Evolutionary conservation across 2,888 invertebrate species (phyloP).

Genomic region (Digitonthophagus gazella): DNA sequence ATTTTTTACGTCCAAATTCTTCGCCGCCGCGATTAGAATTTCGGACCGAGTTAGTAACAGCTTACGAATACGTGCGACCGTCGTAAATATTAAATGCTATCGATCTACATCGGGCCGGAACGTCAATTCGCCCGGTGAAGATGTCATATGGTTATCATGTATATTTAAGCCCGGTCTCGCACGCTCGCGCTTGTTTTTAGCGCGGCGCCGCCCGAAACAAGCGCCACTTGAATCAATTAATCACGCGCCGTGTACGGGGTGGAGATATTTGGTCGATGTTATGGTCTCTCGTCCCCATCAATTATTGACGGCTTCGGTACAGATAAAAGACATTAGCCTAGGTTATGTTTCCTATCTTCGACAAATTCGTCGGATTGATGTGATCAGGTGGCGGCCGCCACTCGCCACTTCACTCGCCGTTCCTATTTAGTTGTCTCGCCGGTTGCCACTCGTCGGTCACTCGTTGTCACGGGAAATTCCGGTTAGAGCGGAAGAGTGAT

Average conservation of each 20-base stretch:
- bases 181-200: not conserved
- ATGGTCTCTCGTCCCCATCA: not conserved
- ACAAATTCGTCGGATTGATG: conserved; percentile 18
- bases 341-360: not conserved
- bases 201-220: not conserved
- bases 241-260: not conserved
- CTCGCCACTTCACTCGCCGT: not conserved
- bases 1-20: no score
- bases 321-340: conserved; percentile 1
- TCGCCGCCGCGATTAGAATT: no score
- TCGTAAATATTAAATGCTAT: not conserved
- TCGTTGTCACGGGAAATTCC: not conserved
- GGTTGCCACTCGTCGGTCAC: not conserved
- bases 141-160: not conserved
- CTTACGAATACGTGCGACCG: no score
- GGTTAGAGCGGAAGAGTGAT: not conserved
- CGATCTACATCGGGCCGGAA: not conserved
- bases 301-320: not conserved
- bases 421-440: not conserved
- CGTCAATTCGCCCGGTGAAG: not conserved
- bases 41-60: no score
- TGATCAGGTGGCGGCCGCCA: not conserved
- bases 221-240: not conserved
- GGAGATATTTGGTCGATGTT: not conserved
- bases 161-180: not conserved